Base-by-base conservation (phyloP, 2,888 invertebrate species). In the Blomia tropicalis region DNA sequence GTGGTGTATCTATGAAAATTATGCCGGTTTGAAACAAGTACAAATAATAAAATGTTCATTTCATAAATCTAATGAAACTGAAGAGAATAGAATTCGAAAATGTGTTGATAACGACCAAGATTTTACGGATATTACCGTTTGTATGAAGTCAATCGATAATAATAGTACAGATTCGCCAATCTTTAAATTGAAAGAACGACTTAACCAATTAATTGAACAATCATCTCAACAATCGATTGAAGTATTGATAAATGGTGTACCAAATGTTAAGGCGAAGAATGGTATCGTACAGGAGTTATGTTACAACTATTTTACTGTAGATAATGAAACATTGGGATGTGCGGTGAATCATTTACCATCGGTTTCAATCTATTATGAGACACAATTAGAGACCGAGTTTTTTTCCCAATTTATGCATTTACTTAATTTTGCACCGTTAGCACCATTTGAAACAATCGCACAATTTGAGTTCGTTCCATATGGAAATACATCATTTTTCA, bases 391-490 rank as follows among this genome's bases (percentile, higher is more conserved):
- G 22, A 27, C 5, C 22, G 27, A 11, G 14, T 11, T n/a, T 19
- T 47, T 47, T 22, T 11, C 7, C 22, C 51, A 22, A n/a, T 27
- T 47, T n/a, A 19, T n/a, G 7, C 17, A 36, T 36, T 17, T 11
- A 17, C n/a, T 41, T 14, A 41, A 41, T n/a, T 41, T 17, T n/a
- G 23, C 51, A 19, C 11, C 7, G 22, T 27, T 14, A 7, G 27
- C 51, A 27, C 51, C 51, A 22, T 47, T 47, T 47, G 51, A 47
- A 27, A 47, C 51, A 22, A 14, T 47, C 11, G 51, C 51, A 22
- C 23, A 47, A 14, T 25, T 47, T 47, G 51, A 47, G 22, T 47
- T 47, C 51, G n/a, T 47, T 47, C 51, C 51, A 14, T 47, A 47
- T 27, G 51, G 51, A 25, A 7, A 27, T 7, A 47, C 51, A 7